These are phyloP conservation scores for Pimpla rufipes DNA, from an alignment of 2,888 invertebrate genomes.

Conservation along the genomic window DNA sequence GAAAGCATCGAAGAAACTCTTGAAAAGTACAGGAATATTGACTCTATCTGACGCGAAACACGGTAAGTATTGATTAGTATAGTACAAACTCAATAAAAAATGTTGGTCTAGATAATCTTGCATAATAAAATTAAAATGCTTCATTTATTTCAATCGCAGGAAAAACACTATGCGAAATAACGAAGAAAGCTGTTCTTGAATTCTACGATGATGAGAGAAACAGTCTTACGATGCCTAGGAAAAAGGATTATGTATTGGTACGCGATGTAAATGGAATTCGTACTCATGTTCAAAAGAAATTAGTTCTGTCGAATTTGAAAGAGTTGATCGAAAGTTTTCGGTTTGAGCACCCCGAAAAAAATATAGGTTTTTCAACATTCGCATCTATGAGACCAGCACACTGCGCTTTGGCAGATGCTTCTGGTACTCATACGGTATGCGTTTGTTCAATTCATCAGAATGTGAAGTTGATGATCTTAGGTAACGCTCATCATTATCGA, in stretches of 20 bases:
- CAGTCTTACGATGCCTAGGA: slow-evolving; percentile 17
- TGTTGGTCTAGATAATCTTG: not conserved
- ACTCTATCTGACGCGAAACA: slow-evolving; percentile 29
- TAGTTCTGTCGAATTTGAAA: slow-evolving; percentile 36
- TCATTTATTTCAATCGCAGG: not conserved
- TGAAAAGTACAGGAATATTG: slow-evolving; percentile 42
- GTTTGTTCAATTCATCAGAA: slow-evolving; percentile 73
- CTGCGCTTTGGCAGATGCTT: slow-evolving; percentile 67
- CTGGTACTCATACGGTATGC: slow-evolving; percentile 72
- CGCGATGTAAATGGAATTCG: not conserved
- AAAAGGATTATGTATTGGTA: slow-evolving; percentile 7
- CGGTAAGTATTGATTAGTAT: slow-evolving; percentile 27
- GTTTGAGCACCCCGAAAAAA: slow-evolving; percentile 5
- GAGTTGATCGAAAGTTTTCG: no score
- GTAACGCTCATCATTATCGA: slow-evolving; percentile 22
- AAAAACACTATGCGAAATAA: not conserved
- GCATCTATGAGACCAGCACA: slow-evolving; percentile 51
- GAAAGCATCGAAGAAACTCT: slow-evolving; percentile 32
- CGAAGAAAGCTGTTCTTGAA: slow-evolving; percentile 14
- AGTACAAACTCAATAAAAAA: not conserved
- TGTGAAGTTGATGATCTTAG: slow-evolving; percentile 69
- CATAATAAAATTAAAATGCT: not conserved
- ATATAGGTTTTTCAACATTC: slow-evolving; percentile 11
- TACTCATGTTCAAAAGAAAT: slow-evolving; percentile 1
- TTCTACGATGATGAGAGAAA: slow-evolving; percentile 24